Base-by-base conservation (phyloP, 2,888 invertebrate species). In the Hyppa rectilinea region DNA sequence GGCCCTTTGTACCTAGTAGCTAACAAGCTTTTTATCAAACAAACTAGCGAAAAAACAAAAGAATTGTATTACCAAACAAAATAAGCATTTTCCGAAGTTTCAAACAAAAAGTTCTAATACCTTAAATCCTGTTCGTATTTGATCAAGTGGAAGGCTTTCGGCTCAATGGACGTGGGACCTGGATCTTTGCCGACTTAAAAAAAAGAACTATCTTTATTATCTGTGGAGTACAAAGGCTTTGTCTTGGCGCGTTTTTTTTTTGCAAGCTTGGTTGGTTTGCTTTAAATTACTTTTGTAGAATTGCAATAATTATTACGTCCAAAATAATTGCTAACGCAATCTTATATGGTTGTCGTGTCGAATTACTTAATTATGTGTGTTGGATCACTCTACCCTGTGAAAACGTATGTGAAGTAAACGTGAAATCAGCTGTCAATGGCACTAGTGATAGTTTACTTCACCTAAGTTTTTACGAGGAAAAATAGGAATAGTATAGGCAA, bases 81-180 rank as follows among this genome's bases (percentile, higher is more conserved):
- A 78, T 75, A 47, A 64, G 53, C 43, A 47, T 75, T 75, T 80
- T 65, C 38, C 62, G 77, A 71, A 64, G 64, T 80, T 76, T 74
- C 81, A 72, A 81, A 84, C 83, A 85, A 87, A 86, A 87, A 81
- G 78, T 53, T 70, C 85, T 87, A 88, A 90, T 89, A 85, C 86
- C 78, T 81, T 84, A 84, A 89, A 87, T 88, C 89, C 87, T 87
- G 89, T 87, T 88, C 85, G 79, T 78, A 84, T 80, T 87, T 86
- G 85, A 90, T 92, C 87, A 89, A 85, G 90, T 89, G 91, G 89
- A 92, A 91, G 86, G 85, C 72, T 74, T 70, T 63, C 87, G 91
- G 88, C 85, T 89, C 89, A 87, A 84, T 86, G 90, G 72, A 73
- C 78, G 72, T 10, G 71, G 60, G 63, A 59, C 80, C 82, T 85